Percentiles rank a stretch among this genome's conserved stretches.
Conservation (phyloP, 2,113 vertebrate genomes). For the Malurus alboscapulatus region DNA sequence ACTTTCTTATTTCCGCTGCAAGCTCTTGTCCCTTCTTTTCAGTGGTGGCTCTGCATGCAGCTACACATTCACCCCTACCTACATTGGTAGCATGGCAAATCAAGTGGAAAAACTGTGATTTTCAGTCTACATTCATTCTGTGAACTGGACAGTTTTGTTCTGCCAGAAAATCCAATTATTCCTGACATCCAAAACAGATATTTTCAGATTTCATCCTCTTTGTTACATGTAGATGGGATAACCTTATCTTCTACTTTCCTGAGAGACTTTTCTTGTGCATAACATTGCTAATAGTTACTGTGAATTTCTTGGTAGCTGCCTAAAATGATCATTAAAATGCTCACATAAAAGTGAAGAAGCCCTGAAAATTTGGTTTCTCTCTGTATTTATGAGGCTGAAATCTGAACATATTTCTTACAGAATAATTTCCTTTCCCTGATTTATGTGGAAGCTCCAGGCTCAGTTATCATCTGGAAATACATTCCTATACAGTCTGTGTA, state of each 20-base stretch:
- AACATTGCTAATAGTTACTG: neutral
- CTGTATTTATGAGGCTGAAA: conserved; percentile 50
- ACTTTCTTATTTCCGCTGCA: neutral
- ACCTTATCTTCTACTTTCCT: neutral
- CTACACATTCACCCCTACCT: neutral
- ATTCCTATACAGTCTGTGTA: conserved; percentile 62
- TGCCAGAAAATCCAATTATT: neutral
- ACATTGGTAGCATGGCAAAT: neutral
- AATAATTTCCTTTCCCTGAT: conserved; percentile 29
- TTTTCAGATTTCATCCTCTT: neutral
- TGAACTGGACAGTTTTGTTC: neutral
- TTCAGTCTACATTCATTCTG: neutral
- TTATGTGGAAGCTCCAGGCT: conserved; percentile 46
- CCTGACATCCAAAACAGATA: neutral
- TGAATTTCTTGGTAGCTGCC: conserved; percentile 31
- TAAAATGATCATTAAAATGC: conserved; percentile 29
- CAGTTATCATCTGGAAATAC: conserved; percentile 61
- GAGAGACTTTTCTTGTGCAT: neutral
- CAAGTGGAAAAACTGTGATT: neutral
- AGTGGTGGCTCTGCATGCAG: neutral
- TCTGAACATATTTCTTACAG: conserved; percentile 32
- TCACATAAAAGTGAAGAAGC: conserved; percentile 56
- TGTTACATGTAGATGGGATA: neutral
- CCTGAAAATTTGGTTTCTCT: conserved; percentile 47
- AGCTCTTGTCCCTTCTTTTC: neutral